Base-by-base conservation (phyloP, 2,797 vertebrate species). In the Balearica regulorum region DNA sequence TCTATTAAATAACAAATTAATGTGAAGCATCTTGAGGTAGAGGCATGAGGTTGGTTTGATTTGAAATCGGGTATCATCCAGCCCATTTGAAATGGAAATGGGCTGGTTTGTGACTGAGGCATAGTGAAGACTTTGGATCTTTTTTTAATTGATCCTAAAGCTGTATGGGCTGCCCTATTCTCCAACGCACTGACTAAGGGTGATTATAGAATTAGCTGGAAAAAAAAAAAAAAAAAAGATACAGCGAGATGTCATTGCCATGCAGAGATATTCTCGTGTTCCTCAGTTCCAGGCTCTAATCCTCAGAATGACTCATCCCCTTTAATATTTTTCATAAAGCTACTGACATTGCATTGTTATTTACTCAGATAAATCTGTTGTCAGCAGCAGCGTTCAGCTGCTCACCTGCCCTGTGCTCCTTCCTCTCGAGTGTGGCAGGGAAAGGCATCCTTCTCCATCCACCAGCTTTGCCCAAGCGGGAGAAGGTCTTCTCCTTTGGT, bases 1-100 rank as follows among this genome's bases (percentile, higher is more conserved):
- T 53, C 88, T 48, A 16, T 72, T 84, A 95, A 96, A 96, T 94
- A 91, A 94, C 85, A 89, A 92, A 72, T 94, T 19, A 73, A 60
- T 19, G 46, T 68, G 73, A 80, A 93, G 46, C 51, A 58, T 83
- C 87, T 70, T 35, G 81, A 96, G 77, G 83, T 58, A 81, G 86
- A 94, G 71, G 89, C 69, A 29, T 17, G 61, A 66, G 85, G 60
- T 69, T 61, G 57, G 53, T 61, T 61, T 35, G 64, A 15, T 15
- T 58, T 88, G 60, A 82, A 80, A 72, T 53, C 2, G 2, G 25
- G 43, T 64, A 14, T 75, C 66, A 33, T 24, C 17, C 76, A 54
- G 46, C 57, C 61, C 31, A 3, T 37, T 12, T 65, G 78, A 82
- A 91, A 62, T 15, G 33, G 81, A 72, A 92, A 54, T 6, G 8